Evolutionary conservation across 2,888 invertebrate genomes (phyloP), one percentile per base, ranked within the genome.

Genomic region (Platycnemis pennipes): DNA sequence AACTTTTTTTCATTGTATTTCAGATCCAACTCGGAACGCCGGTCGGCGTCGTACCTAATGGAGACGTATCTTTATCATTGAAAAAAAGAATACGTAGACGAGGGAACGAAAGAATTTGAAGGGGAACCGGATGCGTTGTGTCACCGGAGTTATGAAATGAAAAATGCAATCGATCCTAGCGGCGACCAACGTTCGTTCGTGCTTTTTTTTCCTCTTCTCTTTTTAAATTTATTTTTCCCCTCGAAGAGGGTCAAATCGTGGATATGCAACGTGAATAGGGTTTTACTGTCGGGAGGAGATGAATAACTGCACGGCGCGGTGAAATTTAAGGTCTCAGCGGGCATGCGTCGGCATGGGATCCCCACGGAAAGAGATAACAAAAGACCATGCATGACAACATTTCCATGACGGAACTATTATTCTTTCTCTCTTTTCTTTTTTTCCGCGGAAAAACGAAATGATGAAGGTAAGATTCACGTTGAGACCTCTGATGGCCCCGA

Each of bases 211-310:
- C 63, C 7, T 63, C 63, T 63, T 26, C 63, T 26, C 5, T 63
- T 63, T 63, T 63, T 37, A 2, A 22, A 77, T 37, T 77, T 77
- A 37, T 77, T 77, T 77, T 77, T 37, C 77, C 77, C 77, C 26
- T 77, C 77, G 77, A 77, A 77, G 77, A 77, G 77, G 77, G 77
- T 77, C 77, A 77, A 77, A 77, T 77, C 77, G 37, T 37, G 77
- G 77, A 77, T 77, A 77, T 77, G 77, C 77, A 77, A 77, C 77
- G 77, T 77, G 77, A 77, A 77, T 77, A 77, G 77, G 77, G 37
- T 77, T 77, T 77, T 77, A 77, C 77, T 77, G 77, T 77, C 77
- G 77, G 77, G 77, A 77, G 77, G 77, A 77, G 37, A 77, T 77
- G 77, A 77, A 77, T 77, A 77, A 3, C 77, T 77, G 77, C 77